Percentiles rank a stretch among this genome's conserved stretches.
These are phyloP conservation scores for Enoplolaimus lenunculus DNA, from an alignment of 2,888 invertebrate genomes.

Conservation along the genomic window DNA sequence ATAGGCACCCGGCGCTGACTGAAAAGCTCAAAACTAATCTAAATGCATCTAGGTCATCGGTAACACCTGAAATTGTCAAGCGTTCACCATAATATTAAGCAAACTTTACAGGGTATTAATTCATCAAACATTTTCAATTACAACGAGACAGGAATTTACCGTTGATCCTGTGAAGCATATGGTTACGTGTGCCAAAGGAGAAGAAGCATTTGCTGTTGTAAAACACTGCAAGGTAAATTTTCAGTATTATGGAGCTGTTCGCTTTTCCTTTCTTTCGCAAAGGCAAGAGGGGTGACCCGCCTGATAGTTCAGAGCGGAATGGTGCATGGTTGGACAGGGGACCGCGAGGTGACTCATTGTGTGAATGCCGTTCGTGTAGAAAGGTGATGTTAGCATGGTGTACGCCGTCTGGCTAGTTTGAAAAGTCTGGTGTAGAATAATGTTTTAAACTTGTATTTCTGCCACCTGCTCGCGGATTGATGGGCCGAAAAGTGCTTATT, in stretches of 20 bases:
- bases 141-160: constrained; percentile 7
- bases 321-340: neutral
- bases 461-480: constrained; percentile 29
- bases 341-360: neutral
- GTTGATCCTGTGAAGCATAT: constrained; percentile 2
- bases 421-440: constrained; percentile 31
- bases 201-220: neutral
- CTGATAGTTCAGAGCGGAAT: neutral
- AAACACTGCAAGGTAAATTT: constrained; percentile 10
- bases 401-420: constrained; percentile 37
- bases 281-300: neutral
- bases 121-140: neutral
- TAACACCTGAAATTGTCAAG: neutral
- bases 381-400: neutral
- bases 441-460: constrained; percentile 34
- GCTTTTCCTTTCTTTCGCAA: constrained; percentile 6
- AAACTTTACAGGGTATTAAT: neutral
- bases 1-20: neutral
- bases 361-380: neutral
- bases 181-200: neutral
- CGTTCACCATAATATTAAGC: neutral
- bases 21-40: neutral
- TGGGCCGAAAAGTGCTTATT: constrained; percentile 38
- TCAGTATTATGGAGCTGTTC: neutral
- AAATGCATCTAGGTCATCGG: neutral